These are phyloP conservation scores for Acrocera orbiculus DNA, from an alignment of 2,888 invertebrate species.

Conservation along the genomic window DNA sequence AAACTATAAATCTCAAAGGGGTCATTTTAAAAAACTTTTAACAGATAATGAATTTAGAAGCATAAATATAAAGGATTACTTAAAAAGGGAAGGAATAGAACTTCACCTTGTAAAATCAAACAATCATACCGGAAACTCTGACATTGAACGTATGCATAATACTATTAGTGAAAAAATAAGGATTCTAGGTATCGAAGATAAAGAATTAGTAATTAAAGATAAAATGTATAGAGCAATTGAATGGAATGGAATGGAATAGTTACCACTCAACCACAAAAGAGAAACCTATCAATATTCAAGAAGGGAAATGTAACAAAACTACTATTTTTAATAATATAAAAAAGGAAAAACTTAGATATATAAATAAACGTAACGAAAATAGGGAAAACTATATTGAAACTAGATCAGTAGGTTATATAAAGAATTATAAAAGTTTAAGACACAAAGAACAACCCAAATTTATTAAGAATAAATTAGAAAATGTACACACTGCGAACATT, in stretches of 20 bases:
- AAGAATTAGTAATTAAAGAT: slow-evolving; percentile 3
- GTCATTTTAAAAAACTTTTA: slow-evolving; percentile 9
- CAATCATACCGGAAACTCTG: too few species aligned
- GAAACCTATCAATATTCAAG: slow-evolving; percentile 1
- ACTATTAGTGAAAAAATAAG: slow-evolving; percentile 1
- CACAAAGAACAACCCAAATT: slow-evolving; percentile 2
- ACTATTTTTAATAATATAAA: background rate
- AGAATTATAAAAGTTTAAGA: slow-evolving; percentile 1
- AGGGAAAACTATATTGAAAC: slow-evolving; percentile 1
- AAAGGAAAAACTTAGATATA: background rate
- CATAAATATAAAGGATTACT: slow-evolving; percentile 8
- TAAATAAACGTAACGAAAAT: slow-evolving; percentile 1
- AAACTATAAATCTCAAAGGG: slow-evolving; percentile 6
- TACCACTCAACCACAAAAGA: background rate
- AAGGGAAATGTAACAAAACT: background rate
- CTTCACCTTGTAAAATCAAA: slow-evolving; percentile 12
- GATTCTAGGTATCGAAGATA: background rate
- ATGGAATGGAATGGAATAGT: slow-evolving; percentile 6
- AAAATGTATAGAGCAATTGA: slow-evolving; percentile 4
- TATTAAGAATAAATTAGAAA: slow-evolving; percentile 1
- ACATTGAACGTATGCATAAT: slow-evolving; percentile 10
- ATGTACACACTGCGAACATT: background rate
- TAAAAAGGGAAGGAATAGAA: slow-evolving; percentile 10
- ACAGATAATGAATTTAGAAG: slow-evolving; percentile 12
- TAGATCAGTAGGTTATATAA: slow-evolving; percentile 1